Base-by-base conservation (phyloP, 2,888 invertebrate species). In the Acronicta psi region DNA sequence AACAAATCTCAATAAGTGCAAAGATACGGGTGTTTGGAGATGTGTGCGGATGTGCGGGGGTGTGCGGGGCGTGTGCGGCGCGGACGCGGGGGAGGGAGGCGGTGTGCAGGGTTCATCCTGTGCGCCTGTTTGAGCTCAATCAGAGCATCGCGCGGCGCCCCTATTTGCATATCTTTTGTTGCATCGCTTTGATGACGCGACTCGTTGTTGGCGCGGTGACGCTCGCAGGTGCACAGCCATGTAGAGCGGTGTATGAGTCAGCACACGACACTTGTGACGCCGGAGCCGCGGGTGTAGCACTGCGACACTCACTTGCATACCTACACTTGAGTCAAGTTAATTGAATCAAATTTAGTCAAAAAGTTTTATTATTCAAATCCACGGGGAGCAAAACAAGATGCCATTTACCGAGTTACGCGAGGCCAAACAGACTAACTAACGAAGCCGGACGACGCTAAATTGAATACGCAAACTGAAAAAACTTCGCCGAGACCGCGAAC, bases 141-240 rank as follows among this genome's bases (percentile, higher is more conserved):
- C 75, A 75, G 65, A 11, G 3, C 29, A 11, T 49, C 60, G 52
- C 51, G 37, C 49, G 37, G 61, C 54, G 67, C 81, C 81, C 80
- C 62, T 81, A 81, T 81, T 81, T 81, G 77, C 80, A 77, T 75
- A 77, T 77, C 73, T 75, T 72, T 75, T 65, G 73, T 75, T 60
- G 58, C 65, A 34, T 54, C 67, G 58, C 57, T 69, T 29, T 55
- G 69, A 71, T 75, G 73, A 69, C 64, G 54, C 56, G 43, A 49
- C 61, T 41, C 45, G 38, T 25, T 40, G 52, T 42, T 23, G 44
- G 18, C 40, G 13, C 29, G 20, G 0, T 18, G 11, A 14, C 11
- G 14, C 34, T n/a, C n/a, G 20, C 8, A 13, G 11, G 16, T 14
- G 11, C 16, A 16, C 14, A 37, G 23, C 23, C n/a, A 11, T 36